Evolutionary conservation across 2,888 invertebrate genomes (phyloP).

Genomic region (Leucoptera coffeella): DNA sequence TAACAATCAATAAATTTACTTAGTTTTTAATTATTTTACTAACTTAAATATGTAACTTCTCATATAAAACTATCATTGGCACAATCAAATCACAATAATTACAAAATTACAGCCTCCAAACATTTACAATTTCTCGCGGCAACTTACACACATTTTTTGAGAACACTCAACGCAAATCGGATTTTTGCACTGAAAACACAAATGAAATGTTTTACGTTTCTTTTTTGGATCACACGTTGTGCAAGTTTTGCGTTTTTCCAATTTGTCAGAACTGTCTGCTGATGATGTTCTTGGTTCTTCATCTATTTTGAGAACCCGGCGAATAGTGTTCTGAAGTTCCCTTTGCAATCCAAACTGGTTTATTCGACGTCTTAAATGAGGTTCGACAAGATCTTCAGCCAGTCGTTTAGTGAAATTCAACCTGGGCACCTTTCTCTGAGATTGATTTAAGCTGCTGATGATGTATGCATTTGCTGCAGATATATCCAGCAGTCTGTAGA

Average conservation of each 20-base stretch:
- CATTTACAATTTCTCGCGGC: conserved; percentile 1
- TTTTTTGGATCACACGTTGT: conserved; percentile 1
- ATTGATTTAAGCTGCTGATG: conserved; percentile 2
- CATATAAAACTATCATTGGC: conserved; percentile 4
- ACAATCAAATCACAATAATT: conserved; percentile 4
- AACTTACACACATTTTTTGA: conserved; percentile 4
- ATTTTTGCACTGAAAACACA: conserved; percentile 6
- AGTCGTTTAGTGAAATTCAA: conserved; percentile 5
- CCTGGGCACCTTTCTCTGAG: conserved; percentile 1
- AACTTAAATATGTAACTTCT: conserved; percentile 4
- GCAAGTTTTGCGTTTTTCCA: conserved; percentile 5
- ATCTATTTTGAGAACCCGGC: conserved; percentile 4
- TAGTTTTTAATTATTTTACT: conserved; percentile 2
- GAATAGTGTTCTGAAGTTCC: conserved; percentile 5
- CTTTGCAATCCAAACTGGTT: conserved; percentile 4
- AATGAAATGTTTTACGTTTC: conserved; percentile 5
- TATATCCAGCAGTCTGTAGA: conserved; percentile 5
- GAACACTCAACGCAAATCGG: conserved; percentile 6
- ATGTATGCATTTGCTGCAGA: conserved; percentile 5
- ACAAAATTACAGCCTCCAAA: conserved; percentile 3
- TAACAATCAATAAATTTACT: conserved; percentile 1
- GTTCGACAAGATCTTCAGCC: conserved; percentile 4
- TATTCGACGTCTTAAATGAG: conserved; percentile 1
- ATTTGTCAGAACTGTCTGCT: not conserved
- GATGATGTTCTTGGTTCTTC: conserved; percentile 2